phyloP scores from a whole-genome alignment of 2,113 vertebrate genomes.

The Vulpes vulpes region DNA sequence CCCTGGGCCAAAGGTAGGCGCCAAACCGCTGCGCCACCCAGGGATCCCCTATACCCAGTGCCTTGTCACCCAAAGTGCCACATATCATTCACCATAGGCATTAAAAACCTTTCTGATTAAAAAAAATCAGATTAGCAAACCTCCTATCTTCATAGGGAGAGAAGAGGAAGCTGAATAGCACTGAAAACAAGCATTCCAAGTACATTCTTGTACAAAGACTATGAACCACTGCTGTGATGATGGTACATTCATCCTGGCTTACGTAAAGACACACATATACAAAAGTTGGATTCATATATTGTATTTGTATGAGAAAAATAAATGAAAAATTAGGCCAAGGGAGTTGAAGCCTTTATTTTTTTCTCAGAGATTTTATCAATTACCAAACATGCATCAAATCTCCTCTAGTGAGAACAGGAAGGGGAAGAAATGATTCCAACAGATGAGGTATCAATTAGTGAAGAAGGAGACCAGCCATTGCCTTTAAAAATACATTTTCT shows the following conservation, averaged over 20 bases:
- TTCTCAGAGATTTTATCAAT: slow-evolving; percentile 34
- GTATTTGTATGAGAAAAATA: slow-evolving; percentile 30
- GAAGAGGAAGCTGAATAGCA: neutral
- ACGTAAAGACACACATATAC: neutral
- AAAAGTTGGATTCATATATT: neutral
- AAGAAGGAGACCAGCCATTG: neutral
- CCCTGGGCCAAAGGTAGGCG: no score
- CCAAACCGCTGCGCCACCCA: no score
- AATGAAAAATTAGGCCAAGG: slow-evolving; percentile 27
- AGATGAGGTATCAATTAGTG: slow-evolving; percentile 12
- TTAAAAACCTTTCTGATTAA: slow-evolving; percentile 12
- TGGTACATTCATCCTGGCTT: neutral
- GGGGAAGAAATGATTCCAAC: neutral
- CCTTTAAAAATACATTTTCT: slow-evolving; percentile 67
- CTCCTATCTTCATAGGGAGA: neutral
- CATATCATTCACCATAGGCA: neutral
- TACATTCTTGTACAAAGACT: neutral
- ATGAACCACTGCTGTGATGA: neutral
- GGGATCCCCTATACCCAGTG: neutral
- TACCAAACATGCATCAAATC: neutral
- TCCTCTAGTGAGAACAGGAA: slow-evolving; percentile 13
- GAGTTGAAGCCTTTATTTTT: slow-evolving; percentile 33
- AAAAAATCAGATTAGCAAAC: slow-evolving; percentile 1
- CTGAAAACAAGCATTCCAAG: neutral
- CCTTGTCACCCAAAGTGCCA: neutral